Evolutionary conservation across 2,797 vertebrate genomes (phyloP).

Genomic region (Carapus acus): DNA sequence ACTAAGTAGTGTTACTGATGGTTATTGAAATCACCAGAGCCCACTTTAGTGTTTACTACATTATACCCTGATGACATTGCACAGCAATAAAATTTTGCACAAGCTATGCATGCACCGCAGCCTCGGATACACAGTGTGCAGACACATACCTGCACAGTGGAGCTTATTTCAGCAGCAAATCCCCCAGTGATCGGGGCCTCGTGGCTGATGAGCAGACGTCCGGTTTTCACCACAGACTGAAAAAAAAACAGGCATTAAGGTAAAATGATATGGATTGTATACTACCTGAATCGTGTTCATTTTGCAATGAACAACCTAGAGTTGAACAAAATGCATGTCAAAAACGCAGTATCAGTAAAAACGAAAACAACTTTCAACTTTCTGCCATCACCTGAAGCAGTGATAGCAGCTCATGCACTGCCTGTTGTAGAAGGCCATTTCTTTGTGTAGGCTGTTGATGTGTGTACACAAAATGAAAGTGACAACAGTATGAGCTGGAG

Average conservation of each 20-base stretch:
- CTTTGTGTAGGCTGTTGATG: slow-evolving; percentile 20
- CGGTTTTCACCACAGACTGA: slow-evolving; percentile 94
- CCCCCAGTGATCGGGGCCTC: slow-evolving; percentile 96
- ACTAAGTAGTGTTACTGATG: too few relatives aligned
- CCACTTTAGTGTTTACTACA: slow-evolving; percentile 26
- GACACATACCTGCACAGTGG: slow-evolving; percentile 88
- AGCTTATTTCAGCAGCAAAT: slow-evolving; percentile 94
- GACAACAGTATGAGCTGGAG: slow-evolving; percentile 42
- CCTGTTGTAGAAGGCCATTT: slow-evolving; percentile 41
- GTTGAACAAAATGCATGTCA: too few relatives aligned
- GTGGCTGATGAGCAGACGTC: slow-evolving; percentile 90
- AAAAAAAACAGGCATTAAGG: slow-evolving; percentile 36
- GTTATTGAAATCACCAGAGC: too few relatives aligned
- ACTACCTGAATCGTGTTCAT: too few relatives aligned
- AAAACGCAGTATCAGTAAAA: too few relatives aligned
- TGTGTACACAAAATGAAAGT: slow-evolving; percentile 42
- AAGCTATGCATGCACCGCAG: neutral
- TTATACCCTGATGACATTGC: slow-evolving; percentile 13
- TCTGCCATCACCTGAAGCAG: too few relatives aligned
- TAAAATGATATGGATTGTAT: too few relatives aligned
- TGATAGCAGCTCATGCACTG: slow-evolving; percentile 15
- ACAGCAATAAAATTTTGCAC: slow-evolving; percentile 28
- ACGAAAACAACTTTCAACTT: too few relatives aligned
- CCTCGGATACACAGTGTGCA: neutral
- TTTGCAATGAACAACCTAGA: too few relatives aligned